phyloP scores from a whole-genome alignment of 2,797 vertebrate species.

The Saxicola maurus region DNA sequence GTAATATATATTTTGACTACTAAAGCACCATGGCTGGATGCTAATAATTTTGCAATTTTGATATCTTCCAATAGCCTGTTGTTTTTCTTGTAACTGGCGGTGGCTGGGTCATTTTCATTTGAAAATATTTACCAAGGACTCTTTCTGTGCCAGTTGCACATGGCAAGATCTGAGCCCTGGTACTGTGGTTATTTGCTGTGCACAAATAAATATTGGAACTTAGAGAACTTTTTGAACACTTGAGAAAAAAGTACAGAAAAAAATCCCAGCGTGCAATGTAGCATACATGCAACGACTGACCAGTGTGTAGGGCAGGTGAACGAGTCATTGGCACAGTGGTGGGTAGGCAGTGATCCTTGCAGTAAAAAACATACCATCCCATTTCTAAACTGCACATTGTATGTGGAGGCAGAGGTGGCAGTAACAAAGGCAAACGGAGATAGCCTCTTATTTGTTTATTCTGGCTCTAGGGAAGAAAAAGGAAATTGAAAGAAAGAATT shows the following conservation, averaged over 20 bases:
- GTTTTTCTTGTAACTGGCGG: background rate
- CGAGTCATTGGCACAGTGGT: background rate
- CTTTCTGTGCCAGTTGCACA: background rate
- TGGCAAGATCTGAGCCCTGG: background rate
- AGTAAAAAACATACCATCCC: background rate
- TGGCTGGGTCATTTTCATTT: background rate
- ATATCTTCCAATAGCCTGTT: background rate
- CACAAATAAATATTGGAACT: background rate
- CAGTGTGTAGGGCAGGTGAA: rapidly evolving
- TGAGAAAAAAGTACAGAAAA: background rate
- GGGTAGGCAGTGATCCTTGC: background rate
- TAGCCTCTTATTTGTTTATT: background rate
- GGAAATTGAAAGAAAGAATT: background rate
- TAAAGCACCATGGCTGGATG: background rate
- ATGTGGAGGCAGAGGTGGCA: background rate
- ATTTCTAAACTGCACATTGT: background rate
- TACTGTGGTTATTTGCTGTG: background rate
- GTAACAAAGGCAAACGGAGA: background rate
- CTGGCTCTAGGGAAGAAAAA: background rate
- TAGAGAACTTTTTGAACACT: background rate
- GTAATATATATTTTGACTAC: background rate
- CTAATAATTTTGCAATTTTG: background rate
- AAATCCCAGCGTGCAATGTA: rapidly evolving
- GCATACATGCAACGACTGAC: rapidly evolving
- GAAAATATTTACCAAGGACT: background rate